Conservation (phyloP, 2,888 invertebrate species). For the Plusia festucae region DNA sequence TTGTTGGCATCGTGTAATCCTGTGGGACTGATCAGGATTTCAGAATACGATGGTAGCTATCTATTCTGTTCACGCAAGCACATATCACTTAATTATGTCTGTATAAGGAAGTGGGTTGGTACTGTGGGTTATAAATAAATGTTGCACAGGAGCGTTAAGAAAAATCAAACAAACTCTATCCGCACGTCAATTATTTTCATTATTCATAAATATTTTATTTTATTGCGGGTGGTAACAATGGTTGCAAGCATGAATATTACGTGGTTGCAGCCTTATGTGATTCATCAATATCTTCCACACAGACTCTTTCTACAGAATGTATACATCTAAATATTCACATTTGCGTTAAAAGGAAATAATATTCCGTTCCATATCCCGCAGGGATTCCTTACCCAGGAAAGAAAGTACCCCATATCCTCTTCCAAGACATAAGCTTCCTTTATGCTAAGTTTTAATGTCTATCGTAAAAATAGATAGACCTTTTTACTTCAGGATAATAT, state of each 20-base stretch:
- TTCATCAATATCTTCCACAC: too few relatives aligned
- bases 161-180: neutral
- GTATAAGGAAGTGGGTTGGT: neutral
- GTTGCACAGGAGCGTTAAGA: neutral
- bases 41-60: slow-evolving; percentile 23
- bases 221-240: neutral
- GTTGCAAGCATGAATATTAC: too few relatives aligned
- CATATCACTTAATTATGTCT: neutral
- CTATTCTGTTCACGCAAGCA: slow-evolving; percentile 1
- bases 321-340: neutral
- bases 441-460: slow-evolving; percentile 21
- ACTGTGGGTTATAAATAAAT: neutral
- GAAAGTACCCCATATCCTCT: slow-evolving; percentile 24
- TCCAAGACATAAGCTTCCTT: slow-evolving; percentile 34
- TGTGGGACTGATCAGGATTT: slow-evolving; percentile 25
- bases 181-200: neutral
- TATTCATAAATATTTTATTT: neutral
- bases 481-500: slow-evolving; percentile 6
- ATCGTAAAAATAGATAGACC: slow-evolving; percentile 10
- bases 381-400: slow-evolving; percentile 24
- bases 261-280: too few relatives aligned
- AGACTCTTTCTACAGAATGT: too few relatives aligned
- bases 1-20: slow-evolving; percentile 35
- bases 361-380: slow-evolving; percentile 29
- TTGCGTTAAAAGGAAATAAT: slow-evolving; percentile 36